Percentiles rank a stretch among this genome's conserved stretches.
Conservation (phyloP, 2,113 vertebrate species). For the Coptodon rendalli region DNA sequence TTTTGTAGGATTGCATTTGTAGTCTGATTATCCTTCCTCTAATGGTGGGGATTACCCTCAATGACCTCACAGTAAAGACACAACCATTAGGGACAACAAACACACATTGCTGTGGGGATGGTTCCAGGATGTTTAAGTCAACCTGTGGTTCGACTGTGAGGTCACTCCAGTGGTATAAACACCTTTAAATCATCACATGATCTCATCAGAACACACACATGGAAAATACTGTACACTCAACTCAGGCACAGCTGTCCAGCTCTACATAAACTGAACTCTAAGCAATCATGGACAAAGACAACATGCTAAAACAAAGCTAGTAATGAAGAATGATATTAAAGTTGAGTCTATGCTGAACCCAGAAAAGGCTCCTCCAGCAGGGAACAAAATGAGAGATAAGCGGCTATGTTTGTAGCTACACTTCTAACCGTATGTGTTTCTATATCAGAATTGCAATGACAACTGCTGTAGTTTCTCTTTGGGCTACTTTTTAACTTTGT, state of each 20-base stretch:
- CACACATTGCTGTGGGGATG: background rate
- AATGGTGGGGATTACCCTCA: slow-evolving; percentile 21
- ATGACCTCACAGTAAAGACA: slow-evolving; percentile 37
- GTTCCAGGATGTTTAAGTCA: background rate
- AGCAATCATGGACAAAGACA: background rate
- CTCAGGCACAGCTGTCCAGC: background rate
- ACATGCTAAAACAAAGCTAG: background rate
- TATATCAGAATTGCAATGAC: background rate
- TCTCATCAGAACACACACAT: slow-evolving; percentile 2
- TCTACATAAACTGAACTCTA: background rate
- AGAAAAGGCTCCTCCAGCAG: background rate
- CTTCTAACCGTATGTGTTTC: background rate
- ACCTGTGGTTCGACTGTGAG: slow-evolving; percentile 18
- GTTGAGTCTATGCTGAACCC: background rate
- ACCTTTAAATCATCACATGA: slow-evolving; percentile 50
- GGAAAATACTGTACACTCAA: background rate
- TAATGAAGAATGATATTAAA: background rate
- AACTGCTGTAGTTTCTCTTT: background rate
- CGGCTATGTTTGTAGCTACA: background rate
- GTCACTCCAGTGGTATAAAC: slow-evolving; percentile 27
- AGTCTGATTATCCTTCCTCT: slow-evolving; percentile 24
- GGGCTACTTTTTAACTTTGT: background rate
- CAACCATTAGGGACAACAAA: slow-evolving; percentile 19
- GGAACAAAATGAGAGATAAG: background rate
- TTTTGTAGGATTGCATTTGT: background rate